A percentile compares a stretch with the other conserved stretches of the same genome.
Evolutionary conservation across 92 coral and sea anemone genomes (phyloP).

Genomic region (Siderastrea radians): DNA sequence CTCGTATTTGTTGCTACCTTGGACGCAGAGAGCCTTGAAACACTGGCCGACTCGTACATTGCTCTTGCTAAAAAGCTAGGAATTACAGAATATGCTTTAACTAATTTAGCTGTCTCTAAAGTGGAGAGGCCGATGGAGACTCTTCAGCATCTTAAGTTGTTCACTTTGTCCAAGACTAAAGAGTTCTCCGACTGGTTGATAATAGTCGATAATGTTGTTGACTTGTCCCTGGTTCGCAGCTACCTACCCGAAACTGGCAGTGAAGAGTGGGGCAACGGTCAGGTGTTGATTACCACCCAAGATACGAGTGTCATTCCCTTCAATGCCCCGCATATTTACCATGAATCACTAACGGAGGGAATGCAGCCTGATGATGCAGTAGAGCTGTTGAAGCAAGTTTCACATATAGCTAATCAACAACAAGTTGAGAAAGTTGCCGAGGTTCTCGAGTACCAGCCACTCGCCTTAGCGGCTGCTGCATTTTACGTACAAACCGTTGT

Average conservation of each 20-base stretch:
- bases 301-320: conserved; percentile 29
- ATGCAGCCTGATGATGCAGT: neutral
- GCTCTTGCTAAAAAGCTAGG: conserved; percentile 33
- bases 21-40: conserved; percentile 35
- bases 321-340: conserved; percentile 16
- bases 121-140: conserved; percentile 1
- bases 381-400: neutral
- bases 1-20: conserved; percentile 38
- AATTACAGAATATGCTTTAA: conserved; percentile 10
- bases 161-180: neutral
- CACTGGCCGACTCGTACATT: conserved; percentile 28
- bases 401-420: conserved; percentile 14
- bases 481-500: neutral
- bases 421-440: conserved; percentile 39
- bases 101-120: conserved; percentile 9
- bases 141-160: conserved; percentile 19
- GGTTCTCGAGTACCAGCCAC: neutral
- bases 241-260: conserved; percentile 40
- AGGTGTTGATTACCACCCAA: conserved; percentile 55
- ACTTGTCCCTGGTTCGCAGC: neutral
- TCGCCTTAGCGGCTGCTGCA: conserved; percentile 50
- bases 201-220: neutral
- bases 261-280: neutral
- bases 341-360: conserved; percentile 32
- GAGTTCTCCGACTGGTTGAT: conserved; percentile 39